Base-by-base conservation (phyloP, 2,888 invertebrate species). In the Tetragonula carbonaria region DNA sequence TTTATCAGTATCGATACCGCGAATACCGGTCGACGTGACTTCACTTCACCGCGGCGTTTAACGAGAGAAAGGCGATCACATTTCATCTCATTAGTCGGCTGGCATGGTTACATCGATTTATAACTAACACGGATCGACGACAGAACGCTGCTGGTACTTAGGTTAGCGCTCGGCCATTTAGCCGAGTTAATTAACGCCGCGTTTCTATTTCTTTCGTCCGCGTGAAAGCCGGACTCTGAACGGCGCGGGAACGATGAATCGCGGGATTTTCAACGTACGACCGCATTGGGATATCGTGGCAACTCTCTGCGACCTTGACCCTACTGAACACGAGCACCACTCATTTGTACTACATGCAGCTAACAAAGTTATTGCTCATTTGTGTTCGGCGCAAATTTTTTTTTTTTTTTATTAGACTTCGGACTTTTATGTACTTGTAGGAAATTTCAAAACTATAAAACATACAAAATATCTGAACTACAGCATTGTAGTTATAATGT, bases 31-130 rank as follows among this genome's bases (percentile, higher is more conserved):
- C 86, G 74, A 87, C 86, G 90, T 88, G 90, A 92, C 92, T 93
- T 91, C 90, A 91, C 91, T 91, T 90, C 79, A 85, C 76, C 73
- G 77, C 82, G 85, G 82, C 90, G 90, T 91, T 93, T 94, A 94
- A 94, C 93, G 93, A 94, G 94, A 92, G 94, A 94, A 94, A 94
- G 94, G 94, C 93, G 91, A 93, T 93, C 92, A 92, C 93, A 93
- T 93, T 93, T 93, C 93, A 93, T 93, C 93, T 93, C 93, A 94
- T 94, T 94, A 93, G 93, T 88, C 87, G 90, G 85, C 83, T 78
- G 87, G 84, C 87, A 90, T 86, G 91, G 91, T 93, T 93, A 91
- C 91, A 93, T 93, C 93, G 91, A 93, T 93, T 93, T 93, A 93
- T 93, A 92, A 93, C 91, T 87, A 88, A 87, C 88, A 62, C 87